Base-by-base conservation (phyloP, 1,140 invertebrate species). In the Panonychus citri region DNA sequence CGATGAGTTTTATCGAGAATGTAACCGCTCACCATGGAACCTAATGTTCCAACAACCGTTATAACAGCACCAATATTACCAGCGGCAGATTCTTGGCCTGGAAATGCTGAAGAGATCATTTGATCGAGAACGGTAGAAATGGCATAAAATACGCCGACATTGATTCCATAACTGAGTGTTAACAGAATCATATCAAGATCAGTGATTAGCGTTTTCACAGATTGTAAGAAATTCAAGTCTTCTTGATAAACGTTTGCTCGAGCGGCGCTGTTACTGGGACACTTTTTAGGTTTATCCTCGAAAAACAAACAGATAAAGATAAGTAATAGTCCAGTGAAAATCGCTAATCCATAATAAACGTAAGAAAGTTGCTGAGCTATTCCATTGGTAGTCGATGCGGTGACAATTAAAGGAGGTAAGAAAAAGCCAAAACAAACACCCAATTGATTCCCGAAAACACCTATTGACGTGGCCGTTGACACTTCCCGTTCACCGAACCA, bases 361-460 rank as follows among this genome's bases (percentile, higher is more conserved):
- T 53, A 57, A 17, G 52, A 21, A 17, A 68, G 63, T 52, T 59
- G 59, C n/a, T 25, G 42, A 12, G 28, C 40, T 1, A 60, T 43
- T 17, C 51, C 58, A 64, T 68, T 55, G 54, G 17, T 21, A 43
- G 21, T 55, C 4, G 30, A 15, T 1, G 28, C 17, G 2, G 28
- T 51, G 25, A 51, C 49, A 51, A 53, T 53, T 12, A 37, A 39
- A 21, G 54, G 54, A 25, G 54, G 54, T 0, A 55, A 2, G 21
- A 55, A 19, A 30, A 55, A 55, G 10, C 54, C 62, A 3, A 62
- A 25, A n/a, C 59, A 59, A 19, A 64, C 59, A 13, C 64, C 61
- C 67, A 96, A 89, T 80, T 97, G 93, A 74, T 97, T 98, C 24
- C 94, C 94, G 71, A 99, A 97, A 1, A 97, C 93, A 15, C 93